Evolutionary conservation across 2,797 vertebrate species (phyloP), one percentile per base, ranked within the genome.

Genomic region (Falco naumanni): DNA sequence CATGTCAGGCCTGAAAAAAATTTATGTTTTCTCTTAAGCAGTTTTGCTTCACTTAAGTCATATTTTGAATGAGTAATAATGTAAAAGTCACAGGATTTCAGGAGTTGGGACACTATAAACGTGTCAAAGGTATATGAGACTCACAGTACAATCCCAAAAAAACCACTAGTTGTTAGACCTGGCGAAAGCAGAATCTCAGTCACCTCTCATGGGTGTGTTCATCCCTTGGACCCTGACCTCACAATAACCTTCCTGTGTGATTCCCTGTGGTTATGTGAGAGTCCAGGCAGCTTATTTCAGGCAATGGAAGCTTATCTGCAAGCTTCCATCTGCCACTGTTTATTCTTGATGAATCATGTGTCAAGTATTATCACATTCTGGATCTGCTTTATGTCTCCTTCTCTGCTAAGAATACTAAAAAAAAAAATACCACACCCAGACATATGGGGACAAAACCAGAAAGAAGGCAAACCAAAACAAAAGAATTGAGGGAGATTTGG

Each of bases 271-370:
- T 51, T 79, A 39, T 60, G 4, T 74, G 26, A 87, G 72, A 50
- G 47, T 69, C 13, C 81, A 59, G 59, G 26, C n/a, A 90, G 61
- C 47, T 65, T 74, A 41, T 84, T 87, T 69, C 61, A 86, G 29
- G 16, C 50, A 79, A 33, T 5, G 5, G 9, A 13, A 82, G n/a
- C 51, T 90, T 84, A 57, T 86, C 41, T 65, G 17, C 28, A 76
- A 79, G 61, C 59, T 94, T 95, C 70, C 86, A 87, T 94, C 84
- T 94, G 89, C 78, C 51, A 53, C 51, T 85, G 75, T 78, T 91
- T 86, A 39, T 71, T 91, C 57, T 43, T 88, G 61, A 96, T 79
- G 34, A 88, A 91, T 91, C 61, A 13, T 29, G 16, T 77, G 61
- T 87, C 8, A 10, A 84, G 29, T 65, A 33, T n/a, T 48, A 28